Conservation (phyloP, 2,797 vertebrate species). For the Cynodonichthys magdalenae region DNA sequence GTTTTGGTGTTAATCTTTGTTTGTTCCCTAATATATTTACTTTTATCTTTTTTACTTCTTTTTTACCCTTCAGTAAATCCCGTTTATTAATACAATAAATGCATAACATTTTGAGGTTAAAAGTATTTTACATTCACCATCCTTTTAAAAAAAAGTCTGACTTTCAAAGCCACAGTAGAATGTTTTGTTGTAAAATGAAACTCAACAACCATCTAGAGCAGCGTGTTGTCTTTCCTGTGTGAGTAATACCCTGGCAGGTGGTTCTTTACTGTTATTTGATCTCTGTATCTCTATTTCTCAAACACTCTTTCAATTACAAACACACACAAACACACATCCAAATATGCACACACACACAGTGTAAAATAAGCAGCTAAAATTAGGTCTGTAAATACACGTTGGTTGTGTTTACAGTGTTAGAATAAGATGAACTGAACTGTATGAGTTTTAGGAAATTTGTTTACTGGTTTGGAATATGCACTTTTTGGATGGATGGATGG, state of each 20-base stretch:
- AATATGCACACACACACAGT: too few relatives aligned
- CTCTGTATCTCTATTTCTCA: slow-evolving; percentile 7
- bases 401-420: background rate
- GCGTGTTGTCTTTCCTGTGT: slow-evolving; percentile 23
- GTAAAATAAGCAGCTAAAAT: too few relatives aligned
- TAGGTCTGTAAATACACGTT: too few relatives aligned
- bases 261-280: slow-evolving; percentile 42
- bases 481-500: too few relatives aligned
- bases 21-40: background rate
- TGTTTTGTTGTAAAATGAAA: slow-evolving; percentile 46
- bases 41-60: too few relatives aligned
- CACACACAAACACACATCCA: background rate
- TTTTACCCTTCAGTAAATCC: too few relatives aligned
- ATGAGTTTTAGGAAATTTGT: background rate
- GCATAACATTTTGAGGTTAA: background rate
- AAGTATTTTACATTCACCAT: background rate
- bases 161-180: slow-evolving; percentile 17
- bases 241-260: slow-evolving; percentile 60
- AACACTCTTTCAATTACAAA: slow-evolving; percentile 13
- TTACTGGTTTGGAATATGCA: background rate
- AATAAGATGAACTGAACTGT: background rate
- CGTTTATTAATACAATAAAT: background rate
- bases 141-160: slow-evolving; percentile 1
- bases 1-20: background rate
- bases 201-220: slow-evolving; percentile 37